Evolutionary conservation across 2,888 invertebrate genomes (phyloP).

Genomic region (Fissipunctia ypsillon): DNA sequence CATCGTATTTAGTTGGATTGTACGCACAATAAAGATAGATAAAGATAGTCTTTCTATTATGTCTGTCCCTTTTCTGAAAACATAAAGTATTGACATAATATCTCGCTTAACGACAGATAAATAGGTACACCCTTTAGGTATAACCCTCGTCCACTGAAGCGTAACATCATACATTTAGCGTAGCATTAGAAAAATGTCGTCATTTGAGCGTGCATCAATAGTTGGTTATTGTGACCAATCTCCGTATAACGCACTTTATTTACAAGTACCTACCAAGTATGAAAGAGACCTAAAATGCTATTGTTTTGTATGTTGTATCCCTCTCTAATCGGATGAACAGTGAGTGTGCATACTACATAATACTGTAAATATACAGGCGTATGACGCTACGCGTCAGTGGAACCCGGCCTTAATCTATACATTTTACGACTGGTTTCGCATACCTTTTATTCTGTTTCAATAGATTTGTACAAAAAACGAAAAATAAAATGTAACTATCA

Average conservation of each 20-base stretch:
- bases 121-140: slow-evolving; percentile 27
- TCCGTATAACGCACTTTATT: slow-evolving; percentile 28
- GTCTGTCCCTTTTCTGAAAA: not conserved
- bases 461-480: not conserved
- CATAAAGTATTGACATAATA: slow-evolving; percentile 19
- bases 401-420: slow-evolving; percentile 37
- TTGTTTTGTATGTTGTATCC: slow-evolving; percentile 26
- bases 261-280: slow-evolving; percentile 13
- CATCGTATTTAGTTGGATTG: not conserved
- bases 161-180: slow-evolving; percentile 22
- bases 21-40: not conserved
- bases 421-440: slow-evolving; percentile 29
- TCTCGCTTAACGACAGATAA: slow-evolving; percentile 19
- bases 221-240: slow-evolving; percentile 35
- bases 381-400: slow-evolving; percentile 46
- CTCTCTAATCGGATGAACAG: slow-evolving; percentile 27
- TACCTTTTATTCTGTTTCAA: slow-evolving; percentile 31
- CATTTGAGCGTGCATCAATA: slow-evolving; percentile 40
- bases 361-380: slow-evolving; percentile 28
- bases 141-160: slow-evolving; percentile 22
- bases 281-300: slow-evolving; percentile 15
- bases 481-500: not conserved
- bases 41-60: not conserved
- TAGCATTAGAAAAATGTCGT: slow-evolving; percentile 28
- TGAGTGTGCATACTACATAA: too few species aligned